Conservation (phyloP, 2,888 invertebrate species). For the Thymelicus lineola region DNA sequence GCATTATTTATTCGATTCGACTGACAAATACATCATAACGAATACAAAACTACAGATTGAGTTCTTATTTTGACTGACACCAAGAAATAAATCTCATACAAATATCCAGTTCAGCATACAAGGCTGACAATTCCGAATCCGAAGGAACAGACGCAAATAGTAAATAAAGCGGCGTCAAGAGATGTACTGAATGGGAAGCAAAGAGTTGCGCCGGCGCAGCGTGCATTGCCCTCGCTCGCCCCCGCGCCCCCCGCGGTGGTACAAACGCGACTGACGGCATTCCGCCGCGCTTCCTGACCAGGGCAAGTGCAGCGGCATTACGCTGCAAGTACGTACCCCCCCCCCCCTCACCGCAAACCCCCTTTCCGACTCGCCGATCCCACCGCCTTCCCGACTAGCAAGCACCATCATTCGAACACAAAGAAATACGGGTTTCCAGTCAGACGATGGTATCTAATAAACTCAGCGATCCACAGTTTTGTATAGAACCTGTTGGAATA, state of each 20-base stretch:
- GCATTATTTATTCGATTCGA: no score
- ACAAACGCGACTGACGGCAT: slow-evolving; percentile 84
- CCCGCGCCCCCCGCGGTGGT: slow-evolving; percentile 55
- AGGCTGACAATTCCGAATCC: slow-evolving; percentile 39
- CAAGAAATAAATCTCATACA: slow-evolving; percentile 5
- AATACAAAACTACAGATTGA: neutral
- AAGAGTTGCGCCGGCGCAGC: slow-evolving; percentile 74
- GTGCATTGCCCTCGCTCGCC: slow-evolving; percentile 72
- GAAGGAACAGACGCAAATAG: slow-evolving; percentile 53
- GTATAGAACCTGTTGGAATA: slow-evolving; percentile 60
- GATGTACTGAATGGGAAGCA: slow-evolving; percentile 72
- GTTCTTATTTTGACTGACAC: neutral
- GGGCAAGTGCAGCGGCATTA: slow-evolving; percentile 82
- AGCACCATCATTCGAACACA: slow-evolving; percentile 51
- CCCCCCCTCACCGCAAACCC: slow-evolving; percentile 48
- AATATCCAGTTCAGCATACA: slow-evolving; percentile 19
- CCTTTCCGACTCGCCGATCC: slow-evolving; percentile 52
- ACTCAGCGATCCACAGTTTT: slow-evolving; percentile 57
- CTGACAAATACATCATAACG: neutral
- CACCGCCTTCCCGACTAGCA: slow-evolving; percentile 50
- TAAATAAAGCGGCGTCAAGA: slow-evolving; percentile 67
- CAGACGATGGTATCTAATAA: slow-evolving; percentile 61
- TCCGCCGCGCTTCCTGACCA: slow-evolving; percentile 84
- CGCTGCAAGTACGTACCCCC: slow-evolving; percentile 73
- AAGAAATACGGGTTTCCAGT: slow-evolving; percentile 53